Conservation (phyloP, 2,113 vertebrate species). For the Steatornis caripensis region DNA sequence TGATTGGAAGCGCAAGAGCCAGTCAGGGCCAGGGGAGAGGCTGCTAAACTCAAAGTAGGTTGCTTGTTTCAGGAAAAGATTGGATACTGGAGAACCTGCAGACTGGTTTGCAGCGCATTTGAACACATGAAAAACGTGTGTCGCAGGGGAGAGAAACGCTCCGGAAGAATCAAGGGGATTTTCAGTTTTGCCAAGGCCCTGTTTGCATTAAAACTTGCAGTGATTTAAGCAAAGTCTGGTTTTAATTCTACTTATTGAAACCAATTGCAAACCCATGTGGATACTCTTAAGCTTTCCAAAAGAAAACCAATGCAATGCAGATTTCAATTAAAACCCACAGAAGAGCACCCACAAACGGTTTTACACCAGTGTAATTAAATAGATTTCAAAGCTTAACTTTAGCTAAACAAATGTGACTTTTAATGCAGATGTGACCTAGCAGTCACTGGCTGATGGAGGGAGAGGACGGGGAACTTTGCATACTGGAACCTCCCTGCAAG, state of each 20-base stretch:
- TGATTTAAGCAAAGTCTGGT: background rate
- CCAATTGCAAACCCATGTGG: background rate
- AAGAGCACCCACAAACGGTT: background rate
- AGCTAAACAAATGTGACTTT: background rate
- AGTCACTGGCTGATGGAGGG: background rate
- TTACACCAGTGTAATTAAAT: background rate
- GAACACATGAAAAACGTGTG: background rate
- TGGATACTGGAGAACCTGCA: slow-evolving; percentile 32
- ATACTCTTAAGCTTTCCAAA: background rate
- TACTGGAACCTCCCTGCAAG: background rate
- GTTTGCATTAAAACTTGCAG: background rate
- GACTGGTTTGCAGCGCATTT: accelerated
- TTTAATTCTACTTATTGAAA: slow-evolving; percentile 22
- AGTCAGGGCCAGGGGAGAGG: slow-evolving; percentile 60
- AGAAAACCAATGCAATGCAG: background rate
- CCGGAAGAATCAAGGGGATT: background rate
- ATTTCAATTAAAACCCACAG: background rate
- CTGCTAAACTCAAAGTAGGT: slow-evolving; percentile 27
- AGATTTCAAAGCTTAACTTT: background rate
- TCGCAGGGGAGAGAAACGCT: background rate
- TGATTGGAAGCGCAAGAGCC: slow-evolving; percentile 58
- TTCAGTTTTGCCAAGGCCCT: background rate
- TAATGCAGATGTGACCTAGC: background rate
- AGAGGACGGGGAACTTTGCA: background rate
- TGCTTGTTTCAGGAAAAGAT: slow-evolving; percentile 45